phyloP scores from a whole-genome alignment of 2,888 invertebrate genomes.

The Alloplasta piceator region DNA sequence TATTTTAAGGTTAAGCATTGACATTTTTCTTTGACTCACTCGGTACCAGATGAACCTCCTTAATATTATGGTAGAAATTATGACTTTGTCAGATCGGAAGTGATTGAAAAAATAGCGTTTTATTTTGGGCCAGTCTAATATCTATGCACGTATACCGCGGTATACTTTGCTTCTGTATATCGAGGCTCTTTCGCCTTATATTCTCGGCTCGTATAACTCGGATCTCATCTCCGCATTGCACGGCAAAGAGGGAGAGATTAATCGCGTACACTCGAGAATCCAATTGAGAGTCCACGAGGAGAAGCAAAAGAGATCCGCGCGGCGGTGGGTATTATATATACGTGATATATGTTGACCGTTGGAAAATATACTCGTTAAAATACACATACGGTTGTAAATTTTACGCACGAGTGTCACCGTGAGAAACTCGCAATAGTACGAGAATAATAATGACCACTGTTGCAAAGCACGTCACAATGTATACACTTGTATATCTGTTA shows the following conservation, averaged over 20 bases:
- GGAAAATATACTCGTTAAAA: slow-evolving; percentile 14
- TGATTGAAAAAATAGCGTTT: too few species aligned
- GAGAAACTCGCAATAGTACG: neutral
- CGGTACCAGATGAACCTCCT: too few species aligned
- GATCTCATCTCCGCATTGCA: neutral
- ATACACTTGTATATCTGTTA: neutral
- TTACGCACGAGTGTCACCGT: neutral
- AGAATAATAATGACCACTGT: neutral
- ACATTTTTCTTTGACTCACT: too few species aligned
- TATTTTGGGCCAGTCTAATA: too few species aligned
- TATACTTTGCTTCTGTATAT: neutral
- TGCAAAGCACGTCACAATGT: neutral
- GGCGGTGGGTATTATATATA: neutral
- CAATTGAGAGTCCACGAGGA: slow-evolving; percentile 51
- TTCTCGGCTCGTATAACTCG: slow-evolving; percentile 11
- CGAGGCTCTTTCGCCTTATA: neutral
- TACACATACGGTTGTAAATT: slow-evolving; percentile 1
- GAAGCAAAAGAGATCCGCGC: slow-evolving; percentile 36
- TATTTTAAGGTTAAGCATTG: too few species aligned
- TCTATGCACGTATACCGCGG: neutral
- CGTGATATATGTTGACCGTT: slow-evolving; percentile 11
- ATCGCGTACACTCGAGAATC: slow-evolving; percentile 58
- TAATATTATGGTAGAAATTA: too few species aligned
- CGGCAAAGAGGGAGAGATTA: slow-evolving; percentile 47
- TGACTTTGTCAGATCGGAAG: too few species aligned